These are phyloP conservation scores for Atta cephalotes DNA, from an alignment of 1,140 invertebrate species.

Conservation along the genomic window DNA sequence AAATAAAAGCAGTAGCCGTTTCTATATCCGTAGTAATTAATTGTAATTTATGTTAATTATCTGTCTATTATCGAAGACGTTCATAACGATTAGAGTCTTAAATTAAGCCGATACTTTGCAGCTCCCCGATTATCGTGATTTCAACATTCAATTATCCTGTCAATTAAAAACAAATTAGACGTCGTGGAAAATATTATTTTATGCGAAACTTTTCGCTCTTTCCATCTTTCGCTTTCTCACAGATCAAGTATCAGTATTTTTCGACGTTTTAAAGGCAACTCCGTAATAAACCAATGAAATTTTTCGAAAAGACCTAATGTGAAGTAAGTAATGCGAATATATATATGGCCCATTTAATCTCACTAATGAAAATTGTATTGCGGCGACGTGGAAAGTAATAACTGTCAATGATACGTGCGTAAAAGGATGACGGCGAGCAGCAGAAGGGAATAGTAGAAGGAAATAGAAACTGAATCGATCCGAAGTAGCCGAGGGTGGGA, in stretches of 20 bases:
- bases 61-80: background rate
- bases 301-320: background rate
- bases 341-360: background rate
- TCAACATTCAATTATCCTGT: slow-evolving; percentile 11
- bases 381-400: slow-evolving; percentile 40
- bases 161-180: slow-evolving; percentile 24
- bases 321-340: background rate
- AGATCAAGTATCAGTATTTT: background rate
- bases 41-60: slow-evolving; percentile 21
- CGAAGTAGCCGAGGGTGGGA: slow-evolving; percentile 45
- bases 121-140: background rate
- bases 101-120: background rate
- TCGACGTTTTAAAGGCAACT: background rate
- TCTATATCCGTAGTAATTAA: background rate
- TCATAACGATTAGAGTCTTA: background rate
- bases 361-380: slow-evolving; percentile 42
- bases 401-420: slow-evolving; percentile 40
- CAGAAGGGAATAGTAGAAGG: background rate
- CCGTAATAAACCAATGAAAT: background rate
- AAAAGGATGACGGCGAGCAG: slow-evolving; percentile 30
- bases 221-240: background rate
- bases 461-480: slow-evolving; percentile 53
- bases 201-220: background rate
- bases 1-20: too few species aligned
- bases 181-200: slow-evolving; percentile 9